A percentile compares a stretch with the other conserved stretches of the same genome.
Conservation (phyloP, 2,888 invertebrate species). For the Seira sanloemensis region DNA sequence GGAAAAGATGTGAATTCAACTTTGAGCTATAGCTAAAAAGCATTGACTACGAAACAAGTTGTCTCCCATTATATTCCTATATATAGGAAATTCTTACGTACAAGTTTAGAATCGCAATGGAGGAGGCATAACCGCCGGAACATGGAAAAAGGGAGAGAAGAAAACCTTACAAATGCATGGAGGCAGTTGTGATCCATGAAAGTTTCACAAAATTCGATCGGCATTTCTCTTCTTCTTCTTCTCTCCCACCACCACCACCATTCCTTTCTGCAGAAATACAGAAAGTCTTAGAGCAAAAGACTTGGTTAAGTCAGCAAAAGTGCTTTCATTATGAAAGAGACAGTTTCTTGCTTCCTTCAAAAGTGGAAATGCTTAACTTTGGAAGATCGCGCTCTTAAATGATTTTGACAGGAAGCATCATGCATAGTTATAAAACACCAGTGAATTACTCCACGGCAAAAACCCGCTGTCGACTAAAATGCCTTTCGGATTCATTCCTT, state of each 20-base stretch:
- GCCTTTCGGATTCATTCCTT: neutral
- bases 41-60: neutral
- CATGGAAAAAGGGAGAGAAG: constrained; percentile 5
- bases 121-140: neutral
- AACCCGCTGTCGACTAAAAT: neutral
- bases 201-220: constrained; percentile 57
- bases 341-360: neutral
- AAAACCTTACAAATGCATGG: neutral
- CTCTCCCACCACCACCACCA: constrained; percentile 30
- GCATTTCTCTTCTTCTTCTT: constrained; percentile 35
- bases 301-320: neutral
- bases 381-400: constrained; percentile 1
- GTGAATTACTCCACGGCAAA: neutral
- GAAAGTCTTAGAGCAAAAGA: neutral
- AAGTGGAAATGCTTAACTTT: neutral
- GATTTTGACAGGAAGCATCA: neutral
- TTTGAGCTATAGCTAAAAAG: neutral
- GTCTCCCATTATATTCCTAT: neutral
- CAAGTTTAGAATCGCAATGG: neutral
- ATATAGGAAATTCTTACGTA: too few relatives aligned
- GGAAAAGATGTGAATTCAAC: constrained; percentile 1
- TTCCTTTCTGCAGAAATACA: neutral
- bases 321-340: neutral
- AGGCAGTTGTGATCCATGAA: constrained; percentile 33
- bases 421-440: neutral